phyloP scores from a whole-genome alignment of 2,888 invertebrate species.

The Automeris io region DNA sequence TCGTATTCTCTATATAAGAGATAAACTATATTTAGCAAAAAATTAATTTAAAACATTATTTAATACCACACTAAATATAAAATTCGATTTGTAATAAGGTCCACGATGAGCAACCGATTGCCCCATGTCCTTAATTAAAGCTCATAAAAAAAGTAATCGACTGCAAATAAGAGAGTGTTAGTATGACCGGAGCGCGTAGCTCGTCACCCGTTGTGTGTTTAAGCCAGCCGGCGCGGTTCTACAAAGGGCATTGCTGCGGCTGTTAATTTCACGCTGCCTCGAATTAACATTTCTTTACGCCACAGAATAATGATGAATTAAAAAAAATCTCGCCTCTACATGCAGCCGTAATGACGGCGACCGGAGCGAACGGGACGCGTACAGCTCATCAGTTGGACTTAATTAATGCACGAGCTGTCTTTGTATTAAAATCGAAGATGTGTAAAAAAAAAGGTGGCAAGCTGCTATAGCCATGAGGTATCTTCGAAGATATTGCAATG shows the following conservation, averaged over 20 bases:
- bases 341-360: conserved; percentile 67
- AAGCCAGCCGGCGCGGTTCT: conserved; percentile 65
- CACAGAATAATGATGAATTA: conserved; percentile 77
- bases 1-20: no score
- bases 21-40: no score
- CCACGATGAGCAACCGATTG: conserved; percentile 60
- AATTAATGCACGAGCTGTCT: conserved; percentile 76
- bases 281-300: conserved; percentile 79
- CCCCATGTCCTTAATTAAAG: conserved; percentile 60
- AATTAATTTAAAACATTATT: no score
- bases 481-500: conserved; percentile 7
- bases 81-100: no score
- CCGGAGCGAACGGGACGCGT: conserved; percentile 45
- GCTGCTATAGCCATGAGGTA: conserved; percentile 19
- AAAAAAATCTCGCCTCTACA: conserved; percentile 72
- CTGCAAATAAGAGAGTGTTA: conserved; percentile 71
- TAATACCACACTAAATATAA: no score
- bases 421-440: conserved; percentile 67
- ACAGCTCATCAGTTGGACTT: conserved; percentile 70
- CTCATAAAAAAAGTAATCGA: conserved; percentile 64
- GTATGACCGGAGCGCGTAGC: conserved; percentile 59
- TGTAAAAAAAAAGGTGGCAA: conserved; percentile 18
- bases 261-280: conserved; percentile 78
- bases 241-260: conserved; percentile 71
- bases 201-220: conserved; percentile 77